Evolutionary conservation across 2,888 invertebrate species (phyloP).

Genomic region (Syrista parreyssii): DNA sequence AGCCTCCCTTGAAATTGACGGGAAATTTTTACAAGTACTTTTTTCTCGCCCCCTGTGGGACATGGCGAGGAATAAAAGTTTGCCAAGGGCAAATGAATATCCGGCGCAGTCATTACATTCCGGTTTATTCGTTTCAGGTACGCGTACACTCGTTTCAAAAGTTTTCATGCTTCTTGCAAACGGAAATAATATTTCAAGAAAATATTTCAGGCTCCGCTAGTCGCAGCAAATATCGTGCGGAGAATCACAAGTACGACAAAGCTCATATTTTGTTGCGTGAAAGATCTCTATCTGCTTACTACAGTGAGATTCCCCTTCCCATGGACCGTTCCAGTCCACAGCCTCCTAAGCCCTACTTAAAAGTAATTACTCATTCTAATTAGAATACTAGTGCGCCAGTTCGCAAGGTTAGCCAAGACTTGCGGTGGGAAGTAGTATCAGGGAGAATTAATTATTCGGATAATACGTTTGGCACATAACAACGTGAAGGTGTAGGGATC

Average conservation of each 20-base stretch:
- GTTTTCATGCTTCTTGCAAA: too few relatives aligned
- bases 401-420: neutral
- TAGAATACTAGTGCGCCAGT: neutral
- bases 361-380: slow-evolving; percentile 3
- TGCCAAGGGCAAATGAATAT: neutral
- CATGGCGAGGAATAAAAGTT: neutral
- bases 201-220: neutral
- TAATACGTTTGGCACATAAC: neutral
- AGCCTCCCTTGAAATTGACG: neutral
- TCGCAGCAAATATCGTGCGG: neutral
- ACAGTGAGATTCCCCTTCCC: neutral
- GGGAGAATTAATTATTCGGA: neutral
- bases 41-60: neutral
- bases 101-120: neutral
- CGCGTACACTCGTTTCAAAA: neutral
- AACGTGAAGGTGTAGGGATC: neutral
- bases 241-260: neutral
- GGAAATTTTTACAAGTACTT: neutral
- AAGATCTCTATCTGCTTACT: neutral
- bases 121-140: neutral
- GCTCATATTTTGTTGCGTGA: neutral
- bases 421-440: neutral
- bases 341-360: neutral
- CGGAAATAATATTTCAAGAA: too few relatives aligned
- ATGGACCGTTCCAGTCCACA: neutral